Conservation (phyloP, 1,140 invertebrate genomes). For the Neocloeon triangulifer region DNA sequence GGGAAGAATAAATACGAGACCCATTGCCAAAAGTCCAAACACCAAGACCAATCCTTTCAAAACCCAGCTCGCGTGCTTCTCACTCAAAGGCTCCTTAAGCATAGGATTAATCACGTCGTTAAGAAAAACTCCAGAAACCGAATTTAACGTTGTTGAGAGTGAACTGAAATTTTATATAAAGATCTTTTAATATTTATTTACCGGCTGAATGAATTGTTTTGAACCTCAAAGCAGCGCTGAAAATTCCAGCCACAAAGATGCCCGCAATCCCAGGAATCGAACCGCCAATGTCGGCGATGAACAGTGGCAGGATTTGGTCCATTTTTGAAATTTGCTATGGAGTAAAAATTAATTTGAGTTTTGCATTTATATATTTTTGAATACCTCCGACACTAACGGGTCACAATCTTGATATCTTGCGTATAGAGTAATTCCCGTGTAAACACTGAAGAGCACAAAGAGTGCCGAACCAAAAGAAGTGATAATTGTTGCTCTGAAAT, state of each 20-base stretch:
- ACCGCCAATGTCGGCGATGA: constrained; percentile 20
- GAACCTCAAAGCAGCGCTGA: constrained; percentile 6
- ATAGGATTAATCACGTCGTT: constrained; percentile 46
- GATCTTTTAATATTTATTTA: constrained; percentile 4
- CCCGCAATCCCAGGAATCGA: constrained; percentile 18
- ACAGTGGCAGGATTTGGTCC: constrained; percentile 15
- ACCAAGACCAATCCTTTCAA: constrained; percentile 37
- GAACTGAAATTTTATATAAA: constrained; percentile 28
- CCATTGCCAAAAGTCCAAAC: constrained; percentile 37
- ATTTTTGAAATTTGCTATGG: constrained; percentile 2
- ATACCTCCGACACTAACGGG: constrained; percentile 5
- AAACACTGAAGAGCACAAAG: constrained; percentile 37
- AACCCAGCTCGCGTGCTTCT: constrained; percentile 19
- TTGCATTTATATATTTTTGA: no score
- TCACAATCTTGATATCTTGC: constrained; percentile 17
- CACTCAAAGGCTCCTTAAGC: background rate
- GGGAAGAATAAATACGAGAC: constrained; percentile 35
- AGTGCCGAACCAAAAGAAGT: constrained; percentile 26
- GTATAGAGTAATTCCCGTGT: constrained; percentile 28
- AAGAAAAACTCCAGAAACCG: constrained; percentile 53
- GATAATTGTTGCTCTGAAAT: constrained; percentile 19
- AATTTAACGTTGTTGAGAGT: constrained; percentile 59
- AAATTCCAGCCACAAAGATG: constrained; percentile 15
- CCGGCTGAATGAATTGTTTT: constrained; percentile 6
- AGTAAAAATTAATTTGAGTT: no score